These are phyloP conservation scores for Drosophila fuyamai DNA, from an alignment of 1,140 invertebrate genomes.

Conservation along the genomic window DNA sequence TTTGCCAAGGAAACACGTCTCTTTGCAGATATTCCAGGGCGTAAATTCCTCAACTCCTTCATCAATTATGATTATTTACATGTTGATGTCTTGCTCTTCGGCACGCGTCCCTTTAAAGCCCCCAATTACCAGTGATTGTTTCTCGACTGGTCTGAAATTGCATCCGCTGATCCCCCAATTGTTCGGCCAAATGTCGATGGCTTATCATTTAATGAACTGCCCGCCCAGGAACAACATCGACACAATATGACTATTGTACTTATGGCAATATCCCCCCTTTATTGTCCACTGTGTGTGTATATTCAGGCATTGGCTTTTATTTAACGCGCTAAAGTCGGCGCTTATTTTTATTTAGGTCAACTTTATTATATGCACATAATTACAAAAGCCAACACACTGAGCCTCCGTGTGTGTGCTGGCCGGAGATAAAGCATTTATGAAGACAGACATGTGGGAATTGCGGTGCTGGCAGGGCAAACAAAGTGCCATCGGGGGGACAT, in stretches of 20 bases:
- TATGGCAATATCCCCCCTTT: slow-evolving; percentile 14
- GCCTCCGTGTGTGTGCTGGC: slow-evolving; percentile 45
- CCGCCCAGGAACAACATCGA: slow-evolving; percentile 26
- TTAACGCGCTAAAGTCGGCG: slow-evolving; percentile 26
- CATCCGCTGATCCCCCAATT: slow-evolving; percentile 48
- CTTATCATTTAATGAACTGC: slow-evolving; percentile 81
- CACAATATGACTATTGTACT: slow-evolving; percentile 39
- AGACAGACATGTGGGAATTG: slow-evolving; percentile 77
- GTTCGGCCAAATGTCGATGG: slow-evolving; percentile 58
- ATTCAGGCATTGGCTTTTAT: slow-evolving; percentile 27
- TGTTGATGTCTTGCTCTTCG: slow-evolving; percentile 3
- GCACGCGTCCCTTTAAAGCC: background rate
- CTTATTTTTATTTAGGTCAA: slow-evolving; percentile 72
- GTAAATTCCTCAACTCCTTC: slow-evolving; percentile 24
- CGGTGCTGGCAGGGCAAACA: slow-evolving; percentile 46
- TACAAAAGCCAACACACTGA: slow-evolving; percentile 75
- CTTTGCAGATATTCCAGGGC: slow-evolving; percentile 34
- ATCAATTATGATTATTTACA: slow-evolving; percentile 40
- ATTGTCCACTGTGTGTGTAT: slow-evolving; percentile 15
- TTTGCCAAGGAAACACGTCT: slow-evolving; percentile 26
- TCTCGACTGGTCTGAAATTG: slow-evolving; percentile 23
- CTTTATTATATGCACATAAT: slow-evolving; percentile 81
- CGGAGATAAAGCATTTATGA: slow-evolving; percentile 78
- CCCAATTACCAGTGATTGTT: slow-evolving; percentile 43
- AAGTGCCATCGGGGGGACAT: slow-evolving; percentile 9